Conservation (phyloP, 2,888 invertebrate species). For the Bombylius discolor region DNA sequence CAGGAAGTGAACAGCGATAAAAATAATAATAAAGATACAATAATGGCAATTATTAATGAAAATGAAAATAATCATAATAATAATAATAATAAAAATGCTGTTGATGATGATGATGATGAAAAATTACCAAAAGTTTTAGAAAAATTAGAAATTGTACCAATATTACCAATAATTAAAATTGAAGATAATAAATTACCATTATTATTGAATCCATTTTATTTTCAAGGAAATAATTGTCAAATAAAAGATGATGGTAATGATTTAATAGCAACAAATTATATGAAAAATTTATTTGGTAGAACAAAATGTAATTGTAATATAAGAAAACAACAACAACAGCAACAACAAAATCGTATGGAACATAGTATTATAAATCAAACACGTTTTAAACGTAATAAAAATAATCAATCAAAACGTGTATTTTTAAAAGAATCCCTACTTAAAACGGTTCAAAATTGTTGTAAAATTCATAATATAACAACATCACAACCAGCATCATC, state of each 20-base stretch:
- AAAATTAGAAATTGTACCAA: constrained; percentile 44
- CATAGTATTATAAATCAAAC: constrained; percentile 13
- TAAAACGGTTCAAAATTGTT: constrained; percentile 16
- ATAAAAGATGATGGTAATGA: background rate
- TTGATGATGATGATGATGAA: constrained; percentile 25
- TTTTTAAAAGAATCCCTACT: constrained; percentile 18
- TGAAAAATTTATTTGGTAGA: background rate
- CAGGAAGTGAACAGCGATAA: too few species aligned
- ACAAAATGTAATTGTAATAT: background rate
- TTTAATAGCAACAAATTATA: background rate
- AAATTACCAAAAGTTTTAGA: constrained; percentile 42
- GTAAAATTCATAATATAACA: constrained; percentile 14
- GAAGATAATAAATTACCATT: constrained; percentile 16
- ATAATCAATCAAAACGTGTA: background rate
- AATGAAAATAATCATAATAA: background rate
- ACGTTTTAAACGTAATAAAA: constrained; percentile 12
- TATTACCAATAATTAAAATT: constrained; percentile 23
- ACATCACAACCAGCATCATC: background rate
- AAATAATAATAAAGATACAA: too few species aligned
- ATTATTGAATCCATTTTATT: constrained; percentile 26
- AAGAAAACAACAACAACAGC: background rate
- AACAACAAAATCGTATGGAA: constrained; percentile 5
- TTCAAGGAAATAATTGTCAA: constrained; percentile 1
- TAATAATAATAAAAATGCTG: background rate
- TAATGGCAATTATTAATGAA: too few species aligned